Conservation (phyloP, 1,140 invertebrate genomes). For the Probaryconus sp. region DNA sequence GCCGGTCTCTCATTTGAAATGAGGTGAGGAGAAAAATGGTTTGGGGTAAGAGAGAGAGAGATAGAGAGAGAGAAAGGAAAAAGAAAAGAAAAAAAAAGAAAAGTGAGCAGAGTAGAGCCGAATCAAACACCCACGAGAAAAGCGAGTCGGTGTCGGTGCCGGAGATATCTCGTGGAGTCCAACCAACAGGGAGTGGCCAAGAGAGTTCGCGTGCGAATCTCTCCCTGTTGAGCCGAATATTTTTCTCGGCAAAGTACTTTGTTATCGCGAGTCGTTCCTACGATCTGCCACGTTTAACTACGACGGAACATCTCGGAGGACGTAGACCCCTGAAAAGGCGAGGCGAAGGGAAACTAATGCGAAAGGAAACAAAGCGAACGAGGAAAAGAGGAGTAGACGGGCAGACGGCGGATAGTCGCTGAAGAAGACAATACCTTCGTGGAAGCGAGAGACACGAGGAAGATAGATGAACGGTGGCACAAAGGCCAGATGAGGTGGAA, state of each 20-base stretch:
- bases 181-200: conserved; percentile 51
- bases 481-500: conserved; percentile 37
- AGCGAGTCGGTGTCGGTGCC: conserved; percentile 20
- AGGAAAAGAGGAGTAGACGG: conserved; percentile 12
- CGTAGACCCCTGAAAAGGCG: conserved; percentile 51
- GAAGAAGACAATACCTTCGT: conserved; percentile 54
- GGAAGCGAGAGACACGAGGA: conserved; percentile 21
- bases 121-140: conserved; percentile 50
- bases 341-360: conserved; percentile 52
- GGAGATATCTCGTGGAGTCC: conserved; percentile 42
- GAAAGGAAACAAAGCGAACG: conserved; percentile 51
- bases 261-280: conserved; percentile 52
- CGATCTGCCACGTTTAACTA: conserved; percentile 56
- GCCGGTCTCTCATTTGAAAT: too few relatives aligned
- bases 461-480: conserved; percentile 50
- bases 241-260: conserved; percentile 50
- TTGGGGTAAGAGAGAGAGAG: not conserved
- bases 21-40: too few relatives aligned
- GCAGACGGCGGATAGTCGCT: conserved; percentile 13
- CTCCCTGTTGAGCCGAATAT: conserved; percentile 48
- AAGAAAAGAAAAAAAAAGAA: conserved; percentile 3
- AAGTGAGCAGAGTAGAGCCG: not conserved
- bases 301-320: conserved; percentile 51
- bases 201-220: conserved; percentile 57
- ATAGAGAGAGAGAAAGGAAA: not conserved